Evolutionary conservation across 2,888 invertebrate genomes (phyloP).

Genomic region (Dynastes tityus): DNA sequence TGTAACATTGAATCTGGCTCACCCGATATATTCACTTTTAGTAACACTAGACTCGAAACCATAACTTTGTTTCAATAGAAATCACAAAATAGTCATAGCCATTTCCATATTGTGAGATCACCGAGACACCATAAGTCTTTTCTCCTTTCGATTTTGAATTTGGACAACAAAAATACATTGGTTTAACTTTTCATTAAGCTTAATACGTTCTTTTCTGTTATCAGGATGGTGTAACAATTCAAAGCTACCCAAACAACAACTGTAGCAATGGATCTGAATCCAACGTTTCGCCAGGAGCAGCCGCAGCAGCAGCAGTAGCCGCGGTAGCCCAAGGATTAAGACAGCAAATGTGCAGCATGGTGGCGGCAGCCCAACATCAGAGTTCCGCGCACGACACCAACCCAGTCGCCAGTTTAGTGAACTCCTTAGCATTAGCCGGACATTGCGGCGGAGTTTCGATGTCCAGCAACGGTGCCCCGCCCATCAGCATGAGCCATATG

Average conservation of each 20-base stretch:
- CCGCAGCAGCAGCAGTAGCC: conserved; percentile 88
- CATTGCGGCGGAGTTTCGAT: conserved; percentile 66
- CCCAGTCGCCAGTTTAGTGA: conserved; percentile 68
- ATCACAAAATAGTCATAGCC: too few relatives aligned
- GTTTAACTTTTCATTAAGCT: neutral
- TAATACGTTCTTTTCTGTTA: conserved; percentile 61
- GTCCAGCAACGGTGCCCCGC: conserved; percentile 67
- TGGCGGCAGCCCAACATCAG: conserved; percentile 78
- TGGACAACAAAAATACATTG: neutral
- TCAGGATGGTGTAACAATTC: conserved; percentile 77
- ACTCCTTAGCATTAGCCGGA: conserved; percentile 68
- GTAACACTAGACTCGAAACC: too few relatives aligned
- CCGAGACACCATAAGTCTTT: too few relatives aligned
- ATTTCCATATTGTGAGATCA: too few relatives aligned
- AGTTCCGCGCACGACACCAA: conserved; percentile 71
- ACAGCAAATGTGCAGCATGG: conserved; percentile 90
- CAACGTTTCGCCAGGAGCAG: conserved; percentile 79
- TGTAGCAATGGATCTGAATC: conserved; percentile 74
- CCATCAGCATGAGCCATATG: conserved; percentile 67
- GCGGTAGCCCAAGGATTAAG: conserved; percentile 89
- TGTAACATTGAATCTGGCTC: too few relatives aligned
- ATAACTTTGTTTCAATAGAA: too few relatives aligned
- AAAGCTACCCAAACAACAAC: conserved; percentile 76
- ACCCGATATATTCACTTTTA: too few relatives aligned
- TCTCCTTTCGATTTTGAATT: too few relatives aligned